Evolutionary conservation across 2,888 invertebrate species (phyloP).

Genomic region (Mythimna pallens): DNA sequence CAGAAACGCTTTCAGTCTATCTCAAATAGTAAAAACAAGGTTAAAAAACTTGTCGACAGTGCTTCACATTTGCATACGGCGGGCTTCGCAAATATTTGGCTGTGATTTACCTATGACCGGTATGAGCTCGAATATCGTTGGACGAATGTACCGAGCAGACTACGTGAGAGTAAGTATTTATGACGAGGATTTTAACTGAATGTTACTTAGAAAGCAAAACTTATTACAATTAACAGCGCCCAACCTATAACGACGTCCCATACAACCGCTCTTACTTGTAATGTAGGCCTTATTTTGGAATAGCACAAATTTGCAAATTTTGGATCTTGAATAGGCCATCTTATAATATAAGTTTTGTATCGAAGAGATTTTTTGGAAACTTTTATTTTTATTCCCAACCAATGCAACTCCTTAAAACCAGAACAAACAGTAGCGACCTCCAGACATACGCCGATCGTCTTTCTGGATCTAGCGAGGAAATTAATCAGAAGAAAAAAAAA

Average conservation of each 20-base stretch:
- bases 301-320: no score
- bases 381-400: no score
- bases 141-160: not conserved
- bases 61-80: slow-evolving; percentile 38
- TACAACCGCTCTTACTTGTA: no score
- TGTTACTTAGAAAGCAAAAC: not conserved
- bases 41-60: slow-evolving; percentile 45
- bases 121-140: not conserved
- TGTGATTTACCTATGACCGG: slow-evolving; percentile 18
- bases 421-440: no score
- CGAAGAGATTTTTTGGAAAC: not conserved
- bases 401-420: no score
- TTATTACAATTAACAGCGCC: not conserved
- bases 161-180: slow-evolving; percentile 13
- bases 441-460: no score
- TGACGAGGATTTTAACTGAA: slow-evolving; percentile 2
- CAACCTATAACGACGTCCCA: no score
- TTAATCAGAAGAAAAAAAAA: no score
- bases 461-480: no score
- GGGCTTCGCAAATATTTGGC: slow-evolving; percentile 28
- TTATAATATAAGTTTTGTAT: no score
- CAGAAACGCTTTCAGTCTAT: slow-evolving; percentile 12
- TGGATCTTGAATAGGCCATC: no score
- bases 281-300: no score
- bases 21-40: slow-evolving; percentile 33